These are phyloP conservation scores for Hyperoodon ampullatus DNA, from an alignment of 2,113 vertebrate genomes.

Conservation along the genomic window DNA sequence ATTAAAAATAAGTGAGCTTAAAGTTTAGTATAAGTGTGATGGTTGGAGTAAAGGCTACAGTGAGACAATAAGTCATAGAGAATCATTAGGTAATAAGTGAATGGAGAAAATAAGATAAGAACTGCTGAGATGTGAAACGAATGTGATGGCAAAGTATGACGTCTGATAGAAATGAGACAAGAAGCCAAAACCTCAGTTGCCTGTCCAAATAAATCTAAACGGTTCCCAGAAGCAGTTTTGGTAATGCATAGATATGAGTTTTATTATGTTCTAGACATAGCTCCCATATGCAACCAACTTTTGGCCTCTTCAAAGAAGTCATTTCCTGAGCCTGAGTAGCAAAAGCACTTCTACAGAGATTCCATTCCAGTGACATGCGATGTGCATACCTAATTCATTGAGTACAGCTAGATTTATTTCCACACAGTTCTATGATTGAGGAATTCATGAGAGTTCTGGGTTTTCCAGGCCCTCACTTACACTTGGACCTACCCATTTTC, in stretches of 20 bases:
- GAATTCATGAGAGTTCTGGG: not conserved
- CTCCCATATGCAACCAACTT: not conserved
- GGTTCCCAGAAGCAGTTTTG: not conserved
- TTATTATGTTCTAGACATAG: not conserved
- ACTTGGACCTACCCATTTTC: not conserved
- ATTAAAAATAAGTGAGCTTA: not conserved
- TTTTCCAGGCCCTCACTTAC: not conserved
- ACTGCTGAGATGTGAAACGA: not conserved
- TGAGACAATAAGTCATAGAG: not conserved
- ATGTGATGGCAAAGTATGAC: not conserved
- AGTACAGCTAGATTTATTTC: not conserved
- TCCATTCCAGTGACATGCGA: not conserved
- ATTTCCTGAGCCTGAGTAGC: not conserved
- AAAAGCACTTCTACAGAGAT: not conserved
- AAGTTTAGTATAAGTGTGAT: not conserved
- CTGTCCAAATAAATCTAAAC: not conserved
- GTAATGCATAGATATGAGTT: not conserved
- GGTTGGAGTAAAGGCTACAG: not conserved
- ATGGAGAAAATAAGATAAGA: not conserved
- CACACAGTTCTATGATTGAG: not conserved
- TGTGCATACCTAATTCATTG: not conserved
- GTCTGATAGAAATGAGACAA: not conserved
- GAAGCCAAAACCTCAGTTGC: not conserved
- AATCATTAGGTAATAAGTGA: not conserved
- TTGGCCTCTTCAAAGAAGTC: not conserved